phyloP scores from a whole-genome alignment of 2,797 vertebrate genomes.

The Austrolebias charrua region DNA sequence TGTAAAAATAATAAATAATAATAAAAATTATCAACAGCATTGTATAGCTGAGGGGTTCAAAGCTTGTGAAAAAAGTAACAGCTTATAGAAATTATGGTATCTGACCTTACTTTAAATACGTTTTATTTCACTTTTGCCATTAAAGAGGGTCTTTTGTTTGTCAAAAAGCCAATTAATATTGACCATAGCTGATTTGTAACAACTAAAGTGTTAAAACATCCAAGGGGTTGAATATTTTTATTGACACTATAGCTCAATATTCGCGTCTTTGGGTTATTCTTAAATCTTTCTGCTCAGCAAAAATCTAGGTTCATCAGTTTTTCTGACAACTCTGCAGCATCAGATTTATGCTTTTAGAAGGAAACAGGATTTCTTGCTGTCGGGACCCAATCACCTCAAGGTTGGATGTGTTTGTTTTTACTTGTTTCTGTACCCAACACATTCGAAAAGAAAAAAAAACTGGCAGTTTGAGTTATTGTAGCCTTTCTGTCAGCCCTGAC shows the following conservation, averaged over 20 bases:
- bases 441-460: not conserved
- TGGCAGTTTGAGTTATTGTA: not conserved
- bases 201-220: too few relatives aligned
- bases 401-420: constrained; percentile 2
- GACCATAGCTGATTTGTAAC: too few relatives aligned
- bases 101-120: too few relatives aligned
- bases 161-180: too few relatives aligned
- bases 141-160: too few relatives aligned
- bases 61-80: too few relatives aligned
- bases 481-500: constrained; percentile 6
- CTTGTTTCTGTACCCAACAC: not conserved
- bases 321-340: constrained; percentile 1
- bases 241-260: not conserved
- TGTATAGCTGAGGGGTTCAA: too few relatives aligned
- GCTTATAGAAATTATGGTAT: too few relatives aligned
- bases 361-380: not conserved
- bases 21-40: too few relatives aligned
- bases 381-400: not conserved
- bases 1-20: too few relatives aligned
- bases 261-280: not conserved
- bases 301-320: not conserved
- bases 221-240: too few relatives aligned
- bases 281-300: not conserved
- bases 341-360: not conserved
- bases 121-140: too few relatives aligned